Evolutionary conservation across 2,797 vertebrate genomes (phyloP).

Genomic region (Acanthurus tractus): DNA sequence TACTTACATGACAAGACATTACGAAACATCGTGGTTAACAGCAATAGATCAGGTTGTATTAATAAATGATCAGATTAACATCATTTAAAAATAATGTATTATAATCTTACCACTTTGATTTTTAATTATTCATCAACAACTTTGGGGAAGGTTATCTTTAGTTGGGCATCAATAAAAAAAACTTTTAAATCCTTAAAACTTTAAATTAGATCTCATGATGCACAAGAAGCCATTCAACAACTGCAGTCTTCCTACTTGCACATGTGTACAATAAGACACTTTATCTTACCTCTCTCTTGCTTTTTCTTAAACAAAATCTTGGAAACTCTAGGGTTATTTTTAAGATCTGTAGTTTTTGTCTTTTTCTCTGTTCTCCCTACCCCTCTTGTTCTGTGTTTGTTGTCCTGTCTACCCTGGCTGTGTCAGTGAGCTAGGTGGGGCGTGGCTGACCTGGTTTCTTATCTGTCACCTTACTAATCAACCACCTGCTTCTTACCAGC

Average conservation of each 20-base stretch:
- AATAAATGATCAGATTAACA: slow-evolving; percentile 4
- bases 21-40: neutral
- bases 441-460: too few species aligned
- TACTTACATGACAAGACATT: neutral
- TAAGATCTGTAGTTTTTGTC: too few species aligned
- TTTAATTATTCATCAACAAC: neutral
- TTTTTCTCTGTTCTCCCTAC: too few species aligned
- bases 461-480: too few species aligned
- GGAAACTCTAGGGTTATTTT: too few species aligned
- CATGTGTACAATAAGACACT: neutral
- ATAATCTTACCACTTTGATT: neutral
- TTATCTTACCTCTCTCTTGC: neutral
- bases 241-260: neutral
- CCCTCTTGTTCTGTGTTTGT: too few species aligned
- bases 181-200: slow-evolving; percentile 21
- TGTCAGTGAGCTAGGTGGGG: too few species aligned
- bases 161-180: neutral
- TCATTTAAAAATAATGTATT: slow-evolving; percentile 10
- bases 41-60: neutral
- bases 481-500: too few species aligned
- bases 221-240: neutral
- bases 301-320: neutral
- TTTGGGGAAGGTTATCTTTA: slow-evolving; percentile 10
- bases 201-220: slow-evolving; percentile 8
- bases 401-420: too few species aligned